These are phyloP conservation scores for Thymelicus lineola DNA, from an alignment of 2,888 invertebrate genomes.

Conservation along the genomic window DNA sequence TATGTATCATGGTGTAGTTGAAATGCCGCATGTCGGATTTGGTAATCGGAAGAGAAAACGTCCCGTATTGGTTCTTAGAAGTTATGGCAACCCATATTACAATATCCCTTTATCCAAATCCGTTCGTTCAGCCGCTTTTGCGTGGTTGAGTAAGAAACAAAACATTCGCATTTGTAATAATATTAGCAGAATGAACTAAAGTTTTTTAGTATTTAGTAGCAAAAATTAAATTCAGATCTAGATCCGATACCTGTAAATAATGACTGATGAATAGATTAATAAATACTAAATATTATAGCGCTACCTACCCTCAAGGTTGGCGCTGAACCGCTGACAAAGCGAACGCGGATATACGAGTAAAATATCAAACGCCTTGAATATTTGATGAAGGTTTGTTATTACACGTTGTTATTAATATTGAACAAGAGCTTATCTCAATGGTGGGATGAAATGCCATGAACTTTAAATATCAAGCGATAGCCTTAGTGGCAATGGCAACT, in stretches of 20 bases:
- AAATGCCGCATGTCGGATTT: too few species aligned
- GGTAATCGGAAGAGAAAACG: too few species aligned
- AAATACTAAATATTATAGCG: neutral
- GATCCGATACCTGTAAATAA: slow-evolving; percentile 8
- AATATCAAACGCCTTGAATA: slow-evolving; percentile 7
- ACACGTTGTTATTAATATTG: neutral
- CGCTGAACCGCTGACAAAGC: neutral
- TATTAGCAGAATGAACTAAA: too few species aligned
- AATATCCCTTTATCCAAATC: too few species aligned
- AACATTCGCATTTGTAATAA: too few species aligned
- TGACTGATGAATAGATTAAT: neutral
- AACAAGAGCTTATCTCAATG: neutral
- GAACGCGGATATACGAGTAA: neutral
- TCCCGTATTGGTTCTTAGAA: too few species aligned
- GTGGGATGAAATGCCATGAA: neutral
- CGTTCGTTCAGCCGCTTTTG: too few species aligned
- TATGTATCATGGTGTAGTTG: too few species aligned
- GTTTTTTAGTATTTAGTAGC: neutral
- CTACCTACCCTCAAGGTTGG: neutral
- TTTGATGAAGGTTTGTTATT: slow-evolving; percentile 9
- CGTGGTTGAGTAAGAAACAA: too few species aligned
- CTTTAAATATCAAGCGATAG: slow-evolving; percentile 5
- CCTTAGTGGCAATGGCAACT: neutral
- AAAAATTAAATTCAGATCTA: neutral
- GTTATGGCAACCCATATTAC: too few species aligned